A percentile compares a stretch with the other conserved stretches of the same genome.
These are phyloP conservation scores for Aphodius granarius DNA, from an alignment of 2,888 invertebrate species.

Conservation along the genomic window DNA sequence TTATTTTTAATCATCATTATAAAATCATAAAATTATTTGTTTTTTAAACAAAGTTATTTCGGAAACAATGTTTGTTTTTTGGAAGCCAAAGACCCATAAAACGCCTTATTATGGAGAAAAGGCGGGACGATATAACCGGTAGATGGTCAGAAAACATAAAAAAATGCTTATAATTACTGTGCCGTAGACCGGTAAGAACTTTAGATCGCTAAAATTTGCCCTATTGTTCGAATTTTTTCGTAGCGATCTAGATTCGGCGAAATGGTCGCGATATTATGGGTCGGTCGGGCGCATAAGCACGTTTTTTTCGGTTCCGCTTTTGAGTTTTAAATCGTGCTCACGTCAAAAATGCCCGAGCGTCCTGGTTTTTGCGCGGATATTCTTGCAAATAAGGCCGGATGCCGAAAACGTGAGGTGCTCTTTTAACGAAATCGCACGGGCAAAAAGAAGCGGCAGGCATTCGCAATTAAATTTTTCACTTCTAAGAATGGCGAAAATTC, in stretches of 20 bases:
- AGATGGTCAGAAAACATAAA: background rate
- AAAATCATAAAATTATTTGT: too few relatives aligned
- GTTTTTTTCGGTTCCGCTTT: background rate
- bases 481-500: background rate
- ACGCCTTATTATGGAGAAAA: too few relatives aligned
- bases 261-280: background rate
- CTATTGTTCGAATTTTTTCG: background rate
- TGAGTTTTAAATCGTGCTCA: background rate
- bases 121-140: background rate
- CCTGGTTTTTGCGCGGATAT: background rate
- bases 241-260: background rate
- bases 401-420: background rate
- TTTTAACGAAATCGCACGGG: background rate
- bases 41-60: too few relatives aligned
- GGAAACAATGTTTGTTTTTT: too few relatives aligned
- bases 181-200: background rate
- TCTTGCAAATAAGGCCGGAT: background rate
- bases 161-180: background rate
- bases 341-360: background rate
- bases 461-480: background rate
- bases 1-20: too few relatives aligned
- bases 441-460: background rate
- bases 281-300: background rate
- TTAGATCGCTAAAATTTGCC: background rate
- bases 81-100: too few relatives aligned